Evolutionary conservation across 92 coral and sea anemone species (phyloP).

Genomic region (Parazoanthus darwini): DNA sequence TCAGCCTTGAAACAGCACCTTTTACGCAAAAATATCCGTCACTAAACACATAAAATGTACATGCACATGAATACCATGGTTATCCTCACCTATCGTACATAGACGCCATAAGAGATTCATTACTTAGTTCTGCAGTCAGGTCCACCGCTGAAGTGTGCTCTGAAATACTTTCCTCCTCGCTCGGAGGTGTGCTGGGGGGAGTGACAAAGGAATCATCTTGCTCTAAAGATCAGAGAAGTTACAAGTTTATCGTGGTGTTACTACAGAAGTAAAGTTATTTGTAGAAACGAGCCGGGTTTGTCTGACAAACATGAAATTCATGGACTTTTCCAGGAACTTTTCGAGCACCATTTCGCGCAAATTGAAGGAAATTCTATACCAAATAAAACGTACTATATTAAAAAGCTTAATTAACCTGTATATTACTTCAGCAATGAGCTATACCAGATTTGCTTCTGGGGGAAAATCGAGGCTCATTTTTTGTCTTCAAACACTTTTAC

Average conservation of each 20-base stretch:
- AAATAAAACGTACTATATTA: too few relatives aligned
- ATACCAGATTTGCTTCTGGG: too few relatives aligned
- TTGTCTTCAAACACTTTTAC: too few relatives aligned
- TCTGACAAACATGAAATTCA: too few relatives aligned
- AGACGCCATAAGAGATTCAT: constrained; percentile 60
- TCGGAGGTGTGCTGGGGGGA: constrained; percentile 96
- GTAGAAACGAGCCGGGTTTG: neutral
- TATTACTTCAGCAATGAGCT: too few relatives aligned
- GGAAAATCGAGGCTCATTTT: too few relatives aligned
- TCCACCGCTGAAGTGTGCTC: constrained; percentile 36
- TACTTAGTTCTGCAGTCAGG: constrained; percentile 53
- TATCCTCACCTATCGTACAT: constrained; percentile 76
- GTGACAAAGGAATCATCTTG: constrained; percentile 93
- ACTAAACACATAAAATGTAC: neutral
- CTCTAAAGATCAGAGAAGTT: neutral
- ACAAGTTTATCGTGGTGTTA: neutral
- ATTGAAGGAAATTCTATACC: too few relatives aligned
- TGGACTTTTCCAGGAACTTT: too few relatives aligned
- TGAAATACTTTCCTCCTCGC: constrained; percentile 60
- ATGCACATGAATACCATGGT: neutral
- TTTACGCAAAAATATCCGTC: neutral
- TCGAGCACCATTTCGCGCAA: too few relatives aligned
- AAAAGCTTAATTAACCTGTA: too few relatives aligned
- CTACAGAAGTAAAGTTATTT: too few relatives aligned
- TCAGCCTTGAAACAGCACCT: too few relatives aligned